Base-by-base conservation (phyloP, 2,113 vertebrate genomes). In the Pelodiscus sinensis region DNA sequence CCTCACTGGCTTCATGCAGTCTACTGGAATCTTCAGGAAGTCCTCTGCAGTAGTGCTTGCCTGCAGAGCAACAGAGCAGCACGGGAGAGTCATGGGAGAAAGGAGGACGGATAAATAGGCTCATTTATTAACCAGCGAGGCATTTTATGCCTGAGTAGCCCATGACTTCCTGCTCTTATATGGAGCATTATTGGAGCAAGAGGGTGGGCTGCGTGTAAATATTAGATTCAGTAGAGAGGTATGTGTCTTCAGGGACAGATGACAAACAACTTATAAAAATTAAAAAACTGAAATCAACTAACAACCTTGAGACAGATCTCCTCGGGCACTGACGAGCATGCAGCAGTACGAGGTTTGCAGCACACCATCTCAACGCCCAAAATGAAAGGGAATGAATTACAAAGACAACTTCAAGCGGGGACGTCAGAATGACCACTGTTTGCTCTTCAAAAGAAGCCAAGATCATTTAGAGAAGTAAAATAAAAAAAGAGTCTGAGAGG, bases 111-210 rank as follows among this genome's bases (percentile, higher is more conserved):
- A 3, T 0, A 12, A 19, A 84, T 75, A 75, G 3, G 51, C 57
- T 82, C 71, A 55, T 8, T 86, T 79, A 56, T n/a, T 0, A 75
- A 25, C 5, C 6, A 44, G 10, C 25, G 22, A 19, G 38, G 22
- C 73, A 50, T 50, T 38, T 75, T 75, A 44, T 24, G 0, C 11
- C 51, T 71, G 55, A 60, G 35, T 0, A 0, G 3, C n/a, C 21
- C 0, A 2, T 88, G 84, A 38, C 57, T 22, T 2, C 51, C 55
- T 82, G 88, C 68, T 35, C 1, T 2, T 9, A 3, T 1, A 0
- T 2, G 44, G 56, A 2, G 19, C 27, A 73, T 15, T 0, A 21
- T 2, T 54, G 0, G 2, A 68, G 38, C 0, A 24, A 55, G 27
- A 82, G 77, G 54, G 11, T 25, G 22, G 87, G 9, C 86, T 5